Evolutionary conservation across 2,113 vertebrate genomes (phyloP), one percentile per base, ranked within the genome.

Genomic region (Lutjanus erythropterus): DNA sequence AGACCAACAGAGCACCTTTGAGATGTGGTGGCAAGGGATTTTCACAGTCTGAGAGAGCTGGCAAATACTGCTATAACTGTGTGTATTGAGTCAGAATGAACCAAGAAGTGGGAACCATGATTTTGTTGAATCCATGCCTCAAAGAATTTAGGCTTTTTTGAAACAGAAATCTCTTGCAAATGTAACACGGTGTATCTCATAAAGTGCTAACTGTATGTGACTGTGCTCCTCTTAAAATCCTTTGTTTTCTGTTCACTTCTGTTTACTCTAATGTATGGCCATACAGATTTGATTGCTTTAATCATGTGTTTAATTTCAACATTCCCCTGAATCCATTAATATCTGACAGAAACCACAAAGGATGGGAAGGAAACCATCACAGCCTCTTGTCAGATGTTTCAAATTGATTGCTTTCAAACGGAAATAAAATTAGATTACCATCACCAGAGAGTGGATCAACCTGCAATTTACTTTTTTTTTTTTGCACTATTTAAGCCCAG

Each of bases 221-320:
- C 15, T 31, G n/a, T 25, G 39, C 18, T 67, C 39, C 21, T 65
- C 31, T 46, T 46, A 19, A 5, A 33, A 18, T 27, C 7, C 21
- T 77, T 46, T 6, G 12, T 71, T 71, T 67, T 46, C 50, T 59
- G 18, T 61, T 65, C 67, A 70, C n/a, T n/a, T n/a, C n/a, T n/a
- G n/a, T n/a, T 81, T 6, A 53, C 18, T 75, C 4, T 35, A 39
- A 46, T 46, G 10, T 62, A 21, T 29, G 46, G 65, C 4, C 44
- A 76, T 15, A 18, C 39, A 61, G 3, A 33, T 46, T 33, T 59
- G 52, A 85, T 85, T 64, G 42, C 31, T 56, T 86, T 64, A 42
- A 74, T 70, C 61, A 62, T 27, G 58, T 59, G 52, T 70, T 80
- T 70, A 46, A 84, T 87, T 78, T 41, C 75, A 85, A 56, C 60